Base-by-base conservation (phyloP, 53 echinoderm and acorn worm genomes). In the Paracentrotus lividus region DNA sequence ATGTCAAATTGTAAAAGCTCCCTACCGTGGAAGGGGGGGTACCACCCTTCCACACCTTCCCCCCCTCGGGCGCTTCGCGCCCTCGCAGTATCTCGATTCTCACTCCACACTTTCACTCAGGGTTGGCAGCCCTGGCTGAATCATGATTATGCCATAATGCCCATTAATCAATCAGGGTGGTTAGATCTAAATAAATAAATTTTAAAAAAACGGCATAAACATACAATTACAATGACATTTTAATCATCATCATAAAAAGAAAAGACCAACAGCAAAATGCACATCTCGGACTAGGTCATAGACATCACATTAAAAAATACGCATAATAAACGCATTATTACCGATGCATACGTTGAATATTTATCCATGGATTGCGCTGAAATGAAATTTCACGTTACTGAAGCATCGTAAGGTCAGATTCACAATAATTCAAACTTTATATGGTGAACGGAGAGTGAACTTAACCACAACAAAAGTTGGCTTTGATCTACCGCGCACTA, bases 301-400 rank as follows among this genome's bases (percentile, higher is more conserved):
- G 9, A 31, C 29, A 31, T 49, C 14, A 44, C 9, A 85, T 8
- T 27, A n/a, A 49, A 27, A 85, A 85, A 85, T 10, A n/a, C 0
- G 52, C 85, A 85, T 49, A 85, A 49, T 12, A 49, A n/a, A n/a
- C 49, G 13, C 29, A 85, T 29, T 49, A 52, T 56, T 88, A 56
- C 55, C 88, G 88, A 88, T 24, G 88, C 38, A 57, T 88, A 88
- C 38, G 88, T 13, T 88, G 88, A 88, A 36, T 88, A 88, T 58
- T 57, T 88, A 88, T 88, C 88, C 88, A 88, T 88, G 18, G 55
- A 88, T 9, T 40, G 21, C 26, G 12, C 24, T 47, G 52, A 26
- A 85, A 27, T 85, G 52, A 49, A 32, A 49, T 85, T 45, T 49
- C 85, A 85, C 49, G 40, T 38, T 21, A 42, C 0, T 36, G 0